These are phyloP conservation scores for Oryzias javanicus DNA, from an alignment of 2,113 vertebrate genomes.

Conservation along the genomic window DNA sequence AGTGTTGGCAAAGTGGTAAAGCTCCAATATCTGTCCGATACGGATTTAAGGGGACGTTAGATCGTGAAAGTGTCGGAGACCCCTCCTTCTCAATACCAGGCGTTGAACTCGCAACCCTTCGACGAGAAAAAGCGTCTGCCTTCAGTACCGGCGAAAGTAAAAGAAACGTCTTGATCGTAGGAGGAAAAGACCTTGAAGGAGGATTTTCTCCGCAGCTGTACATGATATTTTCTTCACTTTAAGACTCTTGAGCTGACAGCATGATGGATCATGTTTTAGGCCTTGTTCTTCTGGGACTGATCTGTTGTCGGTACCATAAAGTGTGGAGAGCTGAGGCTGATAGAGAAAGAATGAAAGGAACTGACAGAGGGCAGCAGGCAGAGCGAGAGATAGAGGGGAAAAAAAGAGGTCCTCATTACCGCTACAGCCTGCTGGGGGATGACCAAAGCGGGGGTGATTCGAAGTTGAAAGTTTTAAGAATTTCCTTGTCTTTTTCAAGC, in stretches of 20 bases:
- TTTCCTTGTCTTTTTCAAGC: constrained; percentile 39
- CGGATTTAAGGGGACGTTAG: constrained; percentile 44
- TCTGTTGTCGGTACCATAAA: constrained; percentile 65
- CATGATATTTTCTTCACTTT: constrained; percentile 69
- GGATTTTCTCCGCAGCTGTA: constrained; percentile 57
- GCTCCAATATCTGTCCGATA: constrained; percentile 38
- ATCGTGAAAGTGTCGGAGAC: constrained; percentile 20
- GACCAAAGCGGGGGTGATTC: constrained; percentile 54
- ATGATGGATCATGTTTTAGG: constrained; percentile 71
- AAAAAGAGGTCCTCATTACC: constrained; percentile 63
- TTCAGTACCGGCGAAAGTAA: constrained; percentile 28
- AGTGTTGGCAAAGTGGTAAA: constrained; percentile 40
- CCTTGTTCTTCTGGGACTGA: constrained; percentile 62
- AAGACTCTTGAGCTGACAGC: constrained; percentile 64
- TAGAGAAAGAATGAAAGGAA: constrained; percentile 37
- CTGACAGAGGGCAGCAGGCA: constrained; percentile 60
- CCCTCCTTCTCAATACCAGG: not conserved
- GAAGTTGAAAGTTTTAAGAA: constrained; percentile 61
- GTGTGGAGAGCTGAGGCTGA: constrained; percentile 47
- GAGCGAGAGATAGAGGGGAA: constrained; percentile 10
- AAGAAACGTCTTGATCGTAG: constrained; percentile 14
- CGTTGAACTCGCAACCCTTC: constrained; percentile 18
- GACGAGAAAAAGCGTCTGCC: not conserved
- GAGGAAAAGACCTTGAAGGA: constrained; percentile 27
- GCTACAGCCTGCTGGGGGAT: constrained; percentile 64